Base-by-base conservation (phyloP, 2,888 invertebrate species). In the Pandemis corylana region DNA sequence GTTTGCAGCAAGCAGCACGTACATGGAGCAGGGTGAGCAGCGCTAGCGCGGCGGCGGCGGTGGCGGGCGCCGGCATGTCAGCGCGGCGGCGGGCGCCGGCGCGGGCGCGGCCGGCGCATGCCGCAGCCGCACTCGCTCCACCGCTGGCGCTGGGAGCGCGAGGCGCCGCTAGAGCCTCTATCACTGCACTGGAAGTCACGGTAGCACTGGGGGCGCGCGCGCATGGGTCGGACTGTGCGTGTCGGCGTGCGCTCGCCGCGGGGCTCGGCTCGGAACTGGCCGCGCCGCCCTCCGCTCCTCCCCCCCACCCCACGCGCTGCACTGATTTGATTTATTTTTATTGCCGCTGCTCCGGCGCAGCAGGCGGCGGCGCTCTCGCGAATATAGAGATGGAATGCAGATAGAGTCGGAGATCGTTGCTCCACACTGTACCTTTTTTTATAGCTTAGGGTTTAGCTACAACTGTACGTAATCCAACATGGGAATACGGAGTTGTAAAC, bases 11-110 rank as follows among this genome's bases (percentile, higher is more conserved):
- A 10, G 49, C 6, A 61, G 56, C 68, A 90, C 91, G 86, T 91
- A 92, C 92, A 83, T 85, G 89, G 85, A 90, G 87, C 85, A 88
- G 87, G 85, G 87, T 88, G 88, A 88, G 89, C 89, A 87, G 89
- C 88, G 88, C 89, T 87, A 88, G 86, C 86, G 84, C 81, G 89
- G 93, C 90, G 87, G 46, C 12, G 86, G 85, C 83, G 85, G 87
- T 5, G 87, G 90, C 89, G 89, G 93, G 87, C 89, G 89, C 88
- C 89, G 87, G 92, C 91, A 83, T 87, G 71, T 76, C 81, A 80
- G 81, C 80, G 78, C 76, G 80, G 78, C 76, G 80, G 82, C 80
- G 80, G 80, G 86, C 86, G 53, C 65, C 72, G 68, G 67, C 68
- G 53, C 65, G 65, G 20, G 56, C 36, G 36, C 56, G 56, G 56